phyloP scores from a whole-genome alignment of 2,888 invertebrate genomes.

The Girardia tigrina region DNA sequence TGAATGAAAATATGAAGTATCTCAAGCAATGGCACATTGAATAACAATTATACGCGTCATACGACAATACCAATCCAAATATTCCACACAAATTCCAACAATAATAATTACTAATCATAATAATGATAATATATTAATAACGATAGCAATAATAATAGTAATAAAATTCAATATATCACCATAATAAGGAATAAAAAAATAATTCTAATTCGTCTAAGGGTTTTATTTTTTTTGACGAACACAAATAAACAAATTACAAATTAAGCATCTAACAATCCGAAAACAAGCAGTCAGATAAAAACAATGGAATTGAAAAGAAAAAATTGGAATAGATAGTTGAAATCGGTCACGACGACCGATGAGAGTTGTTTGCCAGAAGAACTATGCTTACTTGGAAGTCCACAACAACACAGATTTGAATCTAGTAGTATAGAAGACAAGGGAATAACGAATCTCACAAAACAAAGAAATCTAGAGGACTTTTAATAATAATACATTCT shows the following conservation, averaged over 20 bases:
- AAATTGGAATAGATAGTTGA: too few relatives aligned
- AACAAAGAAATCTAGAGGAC: constrained; percentile 9
- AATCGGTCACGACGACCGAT: too few relatives aligned
- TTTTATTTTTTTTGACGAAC: not conserved
- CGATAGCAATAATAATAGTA: too few relatives aligned
- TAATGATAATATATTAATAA: too few relatives aligned
- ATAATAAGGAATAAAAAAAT: constrained; percentile 23
- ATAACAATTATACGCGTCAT: constrained; percentile 1
- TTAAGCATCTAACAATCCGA: too few relatives aligned
- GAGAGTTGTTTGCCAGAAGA: not conserved
- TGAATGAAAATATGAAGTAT: constrained; percentile 11
- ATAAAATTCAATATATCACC: constrained; percentile 12
- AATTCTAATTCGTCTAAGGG: constrained; percentile 11
- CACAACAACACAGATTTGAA: constrained; percentile 9
- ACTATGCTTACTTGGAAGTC: not conserved
- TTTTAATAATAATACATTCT: constrained; percentile 17
- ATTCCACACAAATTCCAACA: not conserved
- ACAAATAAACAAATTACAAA: constrained; percentile 1
- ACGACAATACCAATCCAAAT: not conserved
- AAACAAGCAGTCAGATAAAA: too few relatives aligned
- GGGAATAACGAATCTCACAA: constrained; percentile 17
- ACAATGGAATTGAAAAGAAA: too few relatives aligned
- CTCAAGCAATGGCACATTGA: constrained; percentile 18
- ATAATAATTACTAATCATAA: too few relatives aligned
- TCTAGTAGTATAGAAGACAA: constrained; percentile 11